Base-by-base conservation (phyloP, 2,797 vertebrate species). In the Syndactyla subalaris region DNA sequence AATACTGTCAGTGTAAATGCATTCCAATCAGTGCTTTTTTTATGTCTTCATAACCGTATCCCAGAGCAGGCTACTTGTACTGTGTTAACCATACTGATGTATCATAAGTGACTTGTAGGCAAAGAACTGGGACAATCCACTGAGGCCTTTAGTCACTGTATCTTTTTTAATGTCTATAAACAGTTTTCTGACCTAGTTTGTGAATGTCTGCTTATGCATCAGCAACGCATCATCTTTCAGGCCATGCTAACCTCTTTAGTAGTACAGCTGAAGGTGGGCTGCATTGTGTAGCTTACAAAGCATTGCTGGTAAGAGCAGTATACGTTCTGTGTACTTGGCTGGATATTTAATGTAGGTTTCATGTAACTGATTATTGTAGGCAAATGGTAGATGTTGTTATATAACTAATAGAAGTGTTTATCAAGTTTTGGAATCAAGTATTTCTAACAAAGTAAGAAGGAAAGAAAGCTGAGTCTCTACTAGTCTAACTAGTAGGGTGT, bases 91-190 rank as follows among this genome's bases (percentile, higher is more conserved):
- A 14, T 18, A 20, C 14, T 87, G 77, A 85, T 89, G 18, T 55
- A 90, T 85, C 0, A 3, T 93, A 55, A 74, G 45, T 94, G 77
- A 76, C 77, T 90, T 86, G 41, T 46, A 78, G 66, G 51, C 62
- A 75, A 88, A 41, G 46, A 89, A 75, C 32, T 75, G 46, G 65
- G 46, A 67, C 2, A 16, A 51, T 80, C 55, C 62, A 34, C 38
- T 83, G 66, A 52, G 46, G 59, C 76, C 20, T 85, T 75, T 58
- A 68, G 46, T 88, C 51, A 77, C 54, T 75, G 65, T 67, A 72
- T 93, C 75, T 92, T 96, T 78, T 93, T 81, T 82, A 89, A 61
- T 72, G 68, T 27, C 19, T 84, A 39, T 72, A 43, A 95, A 75
- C 63, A 78, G 23, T 62, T 78, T 82, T 84, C 41, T 54, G 82